Base-by-base conservation (phyloP, 2,888 invertebrate genomes). In the Euplagia quadripunctaria region DNA sequence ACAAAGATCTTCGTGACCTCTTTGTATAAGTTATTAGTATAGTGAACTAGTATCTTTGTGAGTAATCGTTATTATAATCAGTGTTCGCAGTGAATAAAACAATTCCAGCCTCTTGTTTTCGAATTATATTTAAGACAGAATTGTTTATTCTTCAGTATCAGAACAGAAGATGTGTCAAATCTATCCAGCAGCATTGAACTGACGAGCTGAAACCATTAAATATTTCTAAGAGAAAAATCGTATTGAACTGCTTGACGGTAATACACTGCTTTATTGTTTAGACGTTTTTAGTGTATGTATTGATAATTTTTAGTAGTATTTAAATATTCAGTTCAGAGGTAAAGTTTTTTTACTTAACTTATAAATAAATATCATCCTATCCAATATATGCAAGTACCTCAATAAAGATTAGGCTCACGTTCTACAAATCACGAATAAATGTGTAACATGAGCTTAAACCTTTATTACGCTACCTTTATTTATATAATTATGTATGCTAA, bases 61-160 rank as follows among this genome's bases (percentile, higher is more conserved):
- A 61, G 61, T 61, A 58, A 61, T 31, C 61, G 31, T 31, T 61
- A 20, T 20, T 58, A 12, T 61, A 61, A 61, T 31, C 31, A 61
- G 61, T 58, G 58, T 58, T 31, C 20, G 2, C 20, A 1, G 11
- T 58, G 12, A 20, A 20, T 31, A 0, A 31, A 31, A n/a, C n/a
- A 55, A 8, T 5, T 1, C 55, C 4, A 5, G 16, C 17, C 58
- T 58, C 31, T 7, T 20, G 16, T 65, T 14, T 49, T 0, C 3
- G 43, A n/a, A 42, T 8, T 17, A 43, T 66, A 51, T 41, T 51
- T 31, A 51, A 17, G 11, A 42, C 1, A 11, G 0, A 52, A n/a
- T 52, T 52, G 17, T 68, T 68, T 68, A 58, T 67, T 68, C 63
- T 63, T 64, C 64, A 70, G 63, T 12, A 14, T 17, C 64, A 42